Conservation (phyloP, 2,113 vertebrate species). For the Enhydra lutris region DNA sequence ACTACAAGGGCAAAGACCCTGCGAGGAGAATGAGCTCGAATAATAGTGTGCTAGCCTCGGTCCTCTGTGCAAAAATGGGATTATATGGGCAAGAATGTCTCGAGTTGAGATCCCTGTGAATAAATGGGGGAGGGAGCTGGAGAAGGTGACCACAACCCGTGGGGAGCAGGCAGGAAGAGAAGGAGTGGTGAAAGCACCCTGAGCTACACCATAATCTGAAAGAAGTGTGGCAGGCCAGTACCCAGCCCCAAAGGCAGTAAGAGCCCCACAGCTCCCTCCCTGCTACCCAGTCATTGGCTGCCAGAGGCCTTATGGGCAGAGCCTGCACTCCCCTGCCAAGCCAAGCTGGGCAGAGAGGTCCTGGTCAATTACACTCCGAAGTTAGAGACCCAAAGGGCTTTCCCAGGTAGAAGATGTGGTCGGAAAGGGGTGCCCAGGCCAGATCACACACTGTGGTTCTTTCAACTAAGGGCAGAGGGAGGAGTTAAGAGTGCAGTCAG, state of each 20-base stretch:
- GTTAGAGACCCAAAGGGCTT: neutral
- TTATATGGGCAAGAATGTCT: neutral
- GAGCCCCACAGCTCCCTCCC: neutral
- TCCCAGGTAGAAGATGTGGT: neutral
- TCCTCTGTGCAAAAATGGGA: neutral
- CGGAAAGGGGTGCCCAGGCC: neutral
- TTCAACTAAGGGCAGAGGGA: neutral
- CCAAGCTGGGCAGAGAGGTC: neutral
- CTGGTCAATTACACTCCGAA: neutral
- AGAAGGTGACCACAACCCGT: neutral
- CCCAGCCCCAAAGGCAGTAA: neutral
- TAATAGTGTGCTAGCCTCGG: neutral
- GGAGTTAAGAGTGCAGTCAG: neutral
- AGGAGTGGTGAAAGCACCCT: neutral
- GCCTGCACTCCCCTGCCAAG: rapidly evolving
- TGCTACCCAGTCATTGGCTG: neutral
- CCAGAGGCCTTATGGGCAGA: neutral
- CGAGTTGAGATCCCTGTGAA: rapidly evolving
- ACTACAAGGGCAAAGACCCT: neutral
- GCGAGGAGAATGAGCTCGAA: neutral
- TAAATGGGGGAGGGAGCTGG: too few relatives aligned
- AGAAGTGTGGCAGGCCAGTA: neutral
- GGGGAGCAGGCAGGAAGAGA: neutral
- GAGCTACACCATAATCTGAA: neutral
- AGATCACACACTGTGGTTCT: rapidly evolving